Percentiles rank a stretch among this genome's conserved stretches.
Conservation (phyloP, 2,888 invertebrate species). For the Andrena hattorfiana region DNA sequence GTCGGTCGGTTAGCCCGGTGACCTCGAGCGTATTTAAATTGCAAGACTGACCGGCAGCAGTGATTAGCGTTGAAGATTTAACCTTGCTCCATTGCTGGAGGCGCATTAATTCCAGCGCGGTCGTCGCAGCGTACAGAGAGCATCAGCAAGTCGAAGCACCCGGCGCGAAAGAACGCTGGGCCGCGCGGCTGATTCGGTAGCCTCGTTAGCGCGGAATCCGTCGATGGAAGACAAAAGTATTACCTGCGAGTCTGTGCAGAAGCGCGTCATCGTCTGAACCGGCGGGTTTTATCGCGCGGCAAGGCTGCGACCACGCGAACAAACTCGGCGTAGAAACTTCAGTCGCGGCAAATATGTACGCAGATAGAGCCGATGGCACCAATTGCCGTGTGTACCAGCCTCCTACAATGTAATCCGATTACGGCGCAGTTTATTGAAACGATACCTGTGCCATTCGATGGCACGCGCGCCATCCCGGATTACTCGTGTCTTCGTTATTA, state of each 20-base stretch:
- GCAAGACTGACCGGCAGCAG: constrained; percentile 65
- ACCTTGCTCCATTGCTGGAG: constrained; percentile 60
- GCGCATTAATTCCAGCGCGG: constrained; percentile 35
- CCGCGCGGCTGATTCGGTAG: constrained; percentile 4
- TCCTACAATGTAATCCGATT: constrained; percentile 52
- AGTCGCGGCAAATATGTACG: constrained; percentile 43
- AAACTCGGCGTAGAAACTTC: constrained; percentile 28
- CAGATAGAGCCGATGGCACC: constrained; percentile 24
- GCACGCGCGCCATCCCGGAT: constrained; percentile 14
- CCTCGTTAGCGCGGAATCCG: constrained; percentile 24
- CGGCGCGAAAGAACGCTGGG: background rate
- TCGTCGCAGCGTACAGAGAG: constrained; percentile 10
- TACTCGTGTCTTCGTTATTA: constrained; percentile 14
- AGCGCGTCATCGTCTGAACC: constrained; percentile 26
- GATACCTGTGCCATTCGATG: constrained; percentile 28
- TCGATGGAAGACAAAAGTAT: constrained; percentile 45
- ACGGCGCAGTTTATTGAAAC: constrained; percentile 35
- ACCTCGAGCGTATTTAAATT: constrained; percentile 66
- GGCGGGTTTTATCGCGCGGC: constrained; percentile 36
- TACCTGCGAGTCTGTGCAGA: background rate
- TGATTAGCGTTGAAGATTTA: constrained; percentile 69
- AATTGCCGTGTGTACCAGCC: constrained; percentile 15
- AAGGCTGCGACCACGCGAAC: constrained; percentile 37
- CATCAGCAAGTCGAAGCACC: background rate
- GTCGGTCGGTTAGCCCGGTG: constrained; percentile 54